Conservation (phyloP, 2,888 invertebrate genomes). For the Pyralis farinalis region DNA sequence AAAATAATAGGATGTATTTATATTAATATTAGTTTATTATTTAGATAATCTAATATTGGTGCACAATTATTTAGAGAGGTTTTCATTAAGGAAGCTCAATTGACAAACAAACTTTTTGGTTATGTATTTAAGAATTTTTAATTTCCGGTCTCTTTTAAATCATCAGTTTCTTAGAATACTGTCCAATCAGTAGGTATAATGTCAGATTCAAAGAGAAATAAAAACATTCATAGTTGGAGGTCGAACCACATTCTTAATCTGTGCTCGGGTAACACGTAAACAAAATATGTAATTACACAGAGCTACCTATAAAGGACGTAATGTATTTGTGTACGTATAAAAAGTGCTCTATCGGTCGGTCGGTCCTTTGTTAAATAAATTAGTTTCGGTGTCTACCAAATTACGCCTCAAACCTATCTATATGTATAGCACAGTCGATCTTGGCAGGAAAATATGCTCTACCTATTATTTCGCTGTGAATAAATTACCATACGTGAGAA, state of each 20-base stretch:
- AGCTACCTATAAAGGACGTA: slow-evolving; percentile 42
- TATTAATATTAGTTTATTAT: no score
- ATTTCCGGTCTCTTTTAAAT: slow-evolving; percentile 52
- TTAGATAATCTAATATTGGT: no score
- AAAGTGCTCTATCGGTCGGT: slow-evolving; percentile 75
- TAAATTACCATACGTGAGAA: slow-evolving; percentile 71
- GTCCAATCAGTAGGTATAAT: slow-evolving; percentile 1
- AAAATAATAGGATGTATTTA: no score
- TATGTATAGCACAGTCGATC: slow-evolving; percentile 66
- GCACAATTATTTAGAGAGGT: no score
- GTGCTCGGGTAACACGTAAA: slow-evolving; percentile 37
- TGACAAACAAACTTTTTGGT: no score
- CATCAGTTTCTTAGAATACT: slow-evolving; percentile 35
- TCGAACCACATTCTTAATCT: slow-evolving; percentile 21
- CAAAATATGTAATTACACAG: slow-evolving; percentile 47
- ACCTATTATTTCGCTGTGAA: slow-evolving; percentile 66
- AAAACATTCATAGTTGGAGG: slow-evolving; percentile 5
- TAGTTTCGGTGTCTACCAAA: slow-evolving; percentile 82
- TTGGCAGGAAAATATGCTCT: slow-evolving; percentile 74
- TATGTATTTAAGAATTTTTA: slow-evolving; percentile 47
- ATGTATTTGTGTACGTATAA: slow-evolving; percentile 74
- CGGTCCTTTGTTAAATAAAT: slow-evolving; percentile 81
- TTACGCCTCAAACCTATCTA: slow-evolving; percentile 78
- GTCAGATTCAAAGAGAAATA: neutral
- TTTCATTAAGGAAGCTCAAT: no score